Conservation (phyloP, 1,140 invertebrate species). For the Campodea augens region DNA sequence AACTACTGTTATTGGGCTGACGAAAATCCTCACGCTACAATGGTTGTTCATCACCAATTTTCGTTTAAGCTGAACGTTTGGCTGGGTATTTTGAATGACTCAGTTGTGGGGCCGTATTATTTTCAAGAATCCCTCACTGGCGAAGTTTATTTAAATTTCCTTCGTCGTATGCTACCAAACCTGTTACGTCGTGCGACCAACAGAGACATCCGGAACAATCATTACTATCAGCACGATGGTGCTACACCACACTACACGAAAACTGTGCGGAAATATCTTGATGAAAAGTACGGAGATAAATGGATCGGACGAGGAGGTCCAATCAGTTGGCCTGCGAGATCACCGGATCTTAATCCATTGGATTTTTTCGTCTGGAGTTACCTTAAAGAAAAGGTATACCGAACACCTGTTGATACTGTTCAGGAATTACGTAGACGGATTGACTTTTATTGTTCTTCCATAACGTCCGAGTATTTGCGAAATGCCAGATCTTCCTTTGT, state of each 20-base stretch:
- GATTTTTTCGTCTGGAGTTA: conserved; percentile 11
- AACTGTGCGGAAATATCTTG: conserved; percentile 7
- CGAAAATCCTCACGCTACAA: conserved; percentile 8
- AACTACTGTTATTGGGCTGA: conserved; percentile 5
- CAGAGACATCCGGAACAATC: neutral
- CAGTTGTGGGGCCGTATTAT: conserved; percentile 6
- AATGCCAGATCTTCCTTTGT: no score
- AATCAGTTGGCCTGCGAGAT: conserved; percentile 11
- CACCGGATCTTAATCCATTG: conserved; percentile 11
- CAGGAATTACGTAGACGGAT: no score
- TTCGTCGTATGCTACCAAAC: conserved; percentile 5
- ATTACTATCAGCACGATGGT: conserved; percentile 10
- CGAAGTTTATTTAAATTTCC: conserved; percentile 2
- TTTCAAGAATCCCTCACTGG: conserved; percentile 4
- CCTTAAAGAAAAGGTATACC: conserved; percentile 5
- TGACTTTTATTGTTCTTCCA: no score
- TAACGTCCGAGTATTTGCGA: no score
- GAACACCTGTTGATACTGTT: no score
- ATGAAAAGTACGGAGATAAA: conserved; percentile 5
- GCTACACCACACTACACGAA: conserved; percentile 7
- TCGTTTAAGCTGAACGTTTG: conserved; percentile 10
- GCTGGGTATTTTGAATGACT: conserved; percentile 6
- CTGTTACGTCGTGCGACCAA: conserved; percentile 6
- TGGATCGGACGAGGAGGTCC: conserved; percentile 12
- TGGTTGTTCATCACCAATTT: conserved; percentile 1